Base-by-base conservation (phyloP, 2,888 invertebrate species). In the Nomada ruficornis region DNA sequence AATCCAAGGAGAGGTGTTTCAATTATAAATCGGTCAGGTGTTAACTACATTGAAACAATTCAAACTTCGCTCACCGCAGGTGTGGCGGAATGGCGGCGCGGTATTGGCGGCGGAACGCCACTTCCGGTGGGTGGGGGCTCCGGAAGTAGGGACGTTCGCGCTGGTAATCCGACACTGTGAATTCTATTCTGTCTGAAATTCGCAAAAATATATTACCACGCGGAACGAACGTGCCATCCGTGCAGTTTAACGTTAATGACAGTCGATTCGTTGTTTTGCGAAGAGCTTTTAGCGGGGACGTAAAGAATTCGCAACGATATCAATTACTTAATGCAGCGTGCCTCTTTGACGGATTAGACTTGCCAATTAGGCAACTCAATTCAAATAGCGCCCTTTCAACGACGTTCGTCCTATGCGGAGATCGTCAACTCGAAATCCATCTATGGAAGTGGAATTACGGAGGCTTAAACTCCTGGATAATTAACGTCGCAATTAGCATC, bases 71-170 rank as follows among this genome's bases (percentile, higher is more conserved):
- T 81, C 90, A 93, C 93, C 90, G 92, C 89, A 47, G 92, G 91
- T 59, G 91, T 90, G 23, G 91, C 93, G 36, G 93, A 93, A 86
- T 93, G 92, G 81, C 93, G 92, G 72, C 93, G 91, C 52, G 93
- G 93, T 85, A 93, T 90, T 63, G 91, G 91, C 63, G 93, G 92
- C 76, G 91, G 91, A 62, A 84, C 83, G 69, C 86, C 84, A 79
- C 84, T 90, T 86, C 88, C 91, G 78, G 86, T 83, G 62, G 88
- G 85, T 65, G 90, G 87, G 70, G 88, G 89, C 84, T 91, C 90
- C 82, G 90, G 88, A 81, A 92, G 86, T n/a, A 92, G 82, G 36
- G 92, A 91, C 71, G 89, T 89, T 71, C 90, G 90, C 9, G 89
- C 85, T 47, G 93, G 93, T 77, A 93, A 87, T 77, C 89, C 92